Evolutionary conservation across 2,888 invertebrate genomes (phyloP).

Genomic region (Atrina japonica): DNA sequence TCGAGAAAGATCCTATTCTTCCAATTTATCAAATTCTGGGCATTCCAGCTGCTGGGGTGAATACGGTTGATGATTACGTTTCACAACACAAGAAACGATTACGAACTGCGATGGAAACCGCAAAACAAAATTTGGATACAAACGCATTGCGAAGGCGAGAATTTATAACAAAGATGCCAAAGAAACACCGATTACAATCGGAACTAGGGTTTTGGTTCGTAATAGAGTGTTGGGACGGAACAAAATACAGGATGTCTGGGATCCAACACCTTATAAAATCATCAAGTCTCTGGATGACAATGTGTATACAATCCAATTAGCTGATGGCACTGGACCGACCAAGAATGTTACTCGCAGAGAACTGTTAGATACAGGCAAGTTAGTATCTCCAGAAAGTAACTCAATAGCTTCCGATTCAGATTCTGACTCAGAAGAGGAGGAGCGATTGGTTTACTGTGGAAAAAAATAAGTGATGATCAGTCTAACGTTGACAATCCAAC

Average conservation of each 20-base stretch:
- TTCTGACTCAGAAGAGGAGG: neutral
- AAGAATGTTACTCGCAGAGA: slow-evolving; percentile 33
- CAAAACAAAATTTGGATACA: slow-evolving; percentile 3
- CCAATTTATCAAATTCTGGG: slow-evolving; percentile 1
- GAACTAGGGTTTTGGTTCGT: neutral
- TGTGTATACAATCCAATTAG: slow-evolving; percentile 37
- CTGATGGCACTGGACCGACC: slow-evolving; percentile 38
- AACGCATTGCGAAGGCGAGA: slow-evolving; percentile 4
- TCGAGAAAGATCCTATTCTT: slow-evolving; percentile 18
- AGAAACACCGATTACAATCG: slow-evolving; percentile 6
- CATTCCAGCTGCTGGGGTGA: neutral
- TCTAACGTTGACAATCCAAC: too few relatives aligned
- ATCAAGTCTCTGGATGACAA: slow-evolving; percentile 20
- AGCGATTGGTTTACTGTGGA: neutral
- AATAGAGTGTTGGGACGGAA: slow-evolving; percentile 26
- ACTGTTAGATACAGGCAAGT: slow-evolving; percentile 26
- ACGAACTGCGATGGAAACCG: slow-evolving; percentile 4
- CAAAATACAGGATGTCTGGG: slow-evolving; percentile 41
- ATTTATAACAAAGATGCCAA: neutral
- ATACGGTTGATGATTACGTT: neutral
- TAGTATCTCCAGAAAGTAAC: neutral
- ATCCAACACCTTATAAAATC: slow-evolving; percentile 36
- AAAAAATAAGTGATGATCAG: neutral
- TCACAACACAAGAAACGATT: slow-evolving; percentile 11
- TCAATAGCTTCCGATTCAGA: neutral